These are phyloP conservation scores for Cottoperca gobio DNA, from an alignment of 2,797 vertebrate genomes.

Conservation along the genomic window DNA sequence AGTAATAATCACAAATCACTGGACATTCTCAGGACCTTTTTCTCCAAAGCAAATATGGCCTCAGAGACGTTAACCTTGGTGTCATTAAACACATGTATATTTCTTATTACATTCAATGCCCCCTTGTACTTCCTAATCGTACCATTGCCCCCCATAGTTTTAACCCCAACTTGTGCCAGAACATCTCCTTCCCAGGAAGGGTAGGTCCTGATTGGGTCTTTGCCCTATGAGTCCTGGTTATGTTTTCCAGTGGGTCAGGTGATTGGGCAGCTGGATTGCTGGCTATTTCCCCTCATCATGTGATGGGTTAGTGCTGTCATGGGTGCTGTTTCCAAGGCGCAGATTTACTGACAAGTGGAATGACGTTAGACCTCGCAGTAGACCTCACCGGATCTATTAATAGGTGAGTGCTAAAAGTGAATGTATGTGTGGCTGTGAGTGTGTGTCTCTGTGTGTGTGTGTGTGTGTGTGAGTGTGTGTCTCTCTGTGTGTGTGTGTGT, in stretches of 20 bases:
- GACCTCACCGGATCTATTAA: conserved; percentile 50
- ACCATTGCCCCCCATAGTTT: neutral
- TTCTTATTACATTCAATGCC: neutral
- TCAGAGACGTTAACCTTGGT: neutral
- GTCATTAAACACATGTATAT: neutral
- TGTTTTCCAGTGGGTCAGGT: conserved; percentile 60
- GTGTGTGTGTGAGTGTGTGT: conserved; percentile 42
- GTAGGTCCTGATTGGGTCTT: conserved; percentile 1
- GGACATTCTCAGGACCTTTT: neutral
- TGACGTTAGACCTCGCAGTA: conserved; percentile 52
- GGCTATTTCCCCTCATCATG: conserved; percentile 54
- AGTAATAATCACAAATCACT: conserved; percentile 3
- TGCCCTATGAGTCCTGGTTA: conserved; percentile 31
- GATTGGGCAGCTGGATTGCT: conserved; percentile 45
- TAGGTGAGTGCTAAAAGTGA: conserved; percentile 42
- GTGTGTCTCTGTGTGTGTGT: conserved; percentile 24
- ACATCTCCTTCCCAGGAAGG: conserved; percentile 13
- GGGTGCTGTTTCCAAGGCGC: conserved; percentile 53
- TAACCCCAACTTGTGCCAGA: conserved; percentile 8
- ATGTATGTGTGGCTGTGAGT: conserved; percentile 42
- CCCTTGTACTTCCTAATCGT: neutral
- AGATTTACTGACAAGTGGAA: conserved; percentile 47
- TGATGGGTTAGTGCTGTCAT: conserved; percentile 54
- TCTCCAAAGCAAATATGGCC: neutral
- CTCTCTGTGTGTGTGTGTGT: conserved; percentile 2